Base-by-base conservation (phyloP, 2,113 vertebrate species). In the Vanacampus margaritifer region DNA sequence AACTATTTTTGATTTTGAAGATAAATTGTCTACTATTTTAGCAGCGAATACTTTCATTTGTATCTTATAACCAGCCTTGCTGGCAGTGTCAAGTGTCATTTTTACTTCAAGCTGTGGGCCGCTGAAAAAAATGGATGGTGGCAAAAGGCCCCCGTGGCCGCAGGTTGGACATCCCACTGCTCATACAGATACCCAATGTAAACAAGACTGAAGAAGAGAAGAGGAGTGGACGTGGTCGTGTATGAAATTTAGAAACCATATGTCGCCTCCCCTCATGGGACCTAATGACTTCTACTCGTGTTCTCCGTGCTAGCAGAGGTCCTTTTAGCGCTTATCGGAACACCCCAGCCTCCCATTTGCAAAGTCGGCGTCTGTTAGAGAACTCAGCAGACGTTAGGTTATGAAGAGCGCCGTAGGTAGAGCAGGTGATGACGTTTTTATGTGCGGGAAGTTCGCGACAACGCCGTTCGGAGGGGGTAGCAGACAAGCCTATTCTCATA, bases 361-460 rank as follows among this genome's bases (percentile, higher is more conserved):
- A 68, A 81, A 81, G 72, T 58, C 68, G 46, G 58, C 28, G 89
- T 91, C 91, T 92, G 90, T 64, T 91, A 78, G 75, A 90, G 74
- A 69, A 21, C 79, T 92, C 86, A 86, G 74, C 73, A 67, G 59
- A 50, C 69, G 60, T 77, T 11, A 23, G 57, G 79, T 79, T 74
- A 79, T 69, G 56, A 79, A 74, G 79, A 79, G 53, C 69, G 83
- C 79, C 74, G 77, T 84, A 84, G 88, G 83, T 88, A 86, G 32
- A 79, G 72, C 78, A 80, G 72, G 76, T 76, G 85, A 89, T 82
- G 82, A 91, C 81, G 74, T 79, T 88, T 87, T 90, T 84, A 84
- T 86, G 84, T 21, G 72, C 17, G 65, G 65, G 54, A 65, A 75
- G 41, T 69, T 76, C 83, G 75, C 68, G 74, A 68, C 82, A 71